Percentiles rank a stretch among this genome's conserved stretches.
phyloP scores from a whole-genome alignment of 2,797 vertebrate genomes.

The Bradypodion ventrale region DNA sequence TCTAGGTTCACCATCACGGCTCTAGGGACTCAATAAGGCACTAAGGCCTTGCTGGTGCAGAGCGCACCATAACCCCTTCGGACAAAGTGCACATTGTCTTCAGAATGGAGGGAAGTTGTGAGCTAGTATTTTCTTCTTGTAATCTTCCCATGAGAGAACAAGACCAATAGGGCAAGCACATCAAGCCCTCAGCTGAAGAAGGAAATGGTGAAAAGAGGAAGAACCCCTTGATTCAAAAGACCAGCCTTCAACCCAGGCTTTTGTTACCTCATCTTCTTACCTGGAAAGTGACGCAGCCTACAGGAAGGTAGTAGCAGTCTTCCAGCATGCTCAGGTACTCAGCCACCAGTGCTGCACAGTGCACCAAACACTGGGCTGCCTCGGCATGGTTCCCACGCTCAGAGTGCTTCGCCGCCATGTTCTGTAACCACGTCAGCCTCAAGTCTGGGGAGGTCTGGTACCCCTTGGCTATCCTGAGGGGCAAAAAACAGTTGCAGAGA shows the following conservation, averaged over 20 bases:
- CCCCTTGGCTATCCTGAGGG: slow-evolving; percentile 89
- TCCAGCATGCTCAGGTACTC: slow-evolving; percentile 94
- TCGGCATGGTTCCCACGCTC: slow-evolving; percentile 90
- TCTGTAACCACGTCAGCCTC: slow-evolving; percentile 93
- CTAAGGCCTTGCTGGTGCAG: background rate
- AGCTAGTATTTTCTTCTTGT: background rate
- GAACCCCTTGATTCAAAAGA: background rate
- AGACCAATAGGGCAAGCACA: background rate
- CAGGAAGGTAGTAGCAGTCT: slow-evolving; percentile 89
- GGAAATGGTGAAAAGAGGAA: background rate
- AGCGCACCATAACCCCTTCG: too few relatives aligned
- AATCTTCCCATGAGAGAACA: background rate
- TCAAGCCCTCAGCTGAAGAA: background rate
- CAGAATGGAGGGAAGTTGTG: too few relatives aligned
- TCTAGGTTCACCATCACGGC: background rate
- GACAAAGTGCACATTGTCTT: too few relatives aligned
- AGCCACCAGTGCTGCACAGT: slow-evolving; percentile 89
- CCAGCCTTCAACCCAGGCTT: background rate
- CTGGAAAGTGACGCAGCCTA: slow-evolving; percentile 94
- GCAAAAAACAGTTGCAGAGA: background rate
- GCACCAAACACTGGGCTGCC: slow-evolving; percentile 91
- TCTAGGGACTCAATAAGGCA: background rate
- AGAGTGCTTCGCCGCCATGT: slow-evolving; percentile 91
- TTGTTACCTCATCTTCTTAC: slow-evolving; percentile 61
- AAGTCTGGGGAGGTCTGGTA: slow-evolving; percentile 93